Percentiles rank a stretch among this genome's conserved stretches.
Conservation (phyloP, 2,113 vertebrate species). For the Bubalus kerabau region DNA sequence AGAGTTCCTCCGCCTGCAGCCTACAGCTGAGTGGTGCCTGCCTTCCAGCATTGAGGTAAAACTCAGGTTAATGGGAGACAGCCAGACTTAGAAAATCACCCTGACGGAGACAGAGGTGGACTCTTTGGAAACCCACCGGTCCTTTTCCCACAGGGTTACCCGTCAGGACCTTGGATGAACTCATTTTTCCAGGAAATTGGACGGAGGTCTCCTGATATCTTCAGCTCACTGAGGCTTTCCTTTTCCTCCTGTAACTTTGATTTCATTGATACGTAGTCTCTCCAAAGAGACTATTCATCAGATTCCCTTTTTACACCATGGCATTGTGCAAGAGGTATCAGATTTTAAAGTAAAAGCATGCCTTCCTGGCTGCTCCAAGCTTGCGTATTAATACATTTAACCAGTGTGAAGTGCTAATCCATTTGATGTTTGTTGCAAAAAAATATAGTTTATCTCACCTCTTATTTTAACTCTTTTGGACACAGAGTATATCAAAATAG, state of each 20-base stretch:
- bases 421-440: background rate
- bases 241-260: background rate
- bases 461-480: background rate
- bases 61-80: background rate
- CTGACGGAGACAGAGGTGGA: background rate
- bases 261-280: background rate
- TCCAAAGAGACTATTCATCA: background rate
- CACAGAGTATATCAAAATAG: background rate
- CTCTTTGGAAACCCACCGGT: background rate
- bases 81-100: background rate
- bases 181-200: background rate
- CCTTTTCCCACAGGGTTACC: fast-evolving
- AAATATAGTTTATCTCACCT: background rate
- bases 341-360: background rate
- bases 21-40: background rate
- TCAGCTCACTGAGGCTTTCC: background rate
- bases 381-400: background rate
- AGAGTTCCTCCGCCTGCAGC: background rate
- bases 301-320: background rate
- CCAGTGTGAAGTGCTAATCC: background rate
- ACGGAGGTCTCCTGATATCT: background rate
- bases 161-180: background rate
- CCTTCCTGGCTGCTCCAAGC: background rate
- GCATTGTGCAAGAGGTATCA: background rate
- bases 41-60: background rate